Conservation (phyloP, 2,797 vertebrate genomes). For the Scolopax rusticola region DNA sequence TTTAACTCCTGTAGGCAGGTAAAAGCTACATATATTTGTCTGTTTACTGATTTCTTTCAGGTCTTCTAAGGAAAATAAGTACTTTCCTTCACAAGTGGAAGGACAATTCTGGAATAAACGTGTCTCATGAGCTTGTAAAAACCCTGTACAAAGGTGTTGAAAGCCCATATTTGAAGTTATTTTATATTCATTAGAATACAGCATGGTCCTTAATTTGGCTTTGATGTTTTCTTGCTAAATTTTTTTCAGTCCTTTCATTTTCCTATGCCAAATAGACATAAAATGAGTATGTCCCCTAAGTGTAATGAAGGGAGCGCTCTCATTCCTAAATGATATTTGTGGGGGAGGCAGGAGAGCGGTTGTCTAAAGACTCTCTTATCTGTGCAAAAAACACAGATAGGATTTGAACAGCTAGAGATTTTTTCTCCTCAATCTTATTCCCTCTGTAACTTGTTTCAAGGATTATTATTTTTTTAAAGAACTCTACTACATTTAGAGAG, state of each 20-base stretch:
- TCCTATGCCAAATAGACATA: conserved; percentile 42
- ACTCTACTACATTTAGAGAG: background rate
- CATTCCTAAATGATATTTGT: background rate
- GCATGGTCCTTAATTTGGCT: background rate
- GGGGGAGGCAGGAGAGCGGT: background rate
- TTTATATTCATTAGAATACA: conserved; percentile 4
- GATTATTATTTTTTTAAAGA: background rate
- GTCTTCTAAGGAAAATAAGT: background rate
- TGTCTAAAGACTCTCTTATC: background rate
- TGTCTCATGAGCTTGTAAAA: conserved; percentile 31
- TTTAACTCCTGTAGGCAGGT: background rate
- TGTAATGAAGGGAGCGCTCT: conserved; percentile 38
- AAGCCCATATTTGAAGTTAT: background rate
- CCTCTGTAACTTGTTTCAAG: background rate
- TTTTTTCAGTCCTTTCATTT: conserved; percentile 64
- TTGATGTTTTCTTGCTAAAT: conserved; percentile 49
- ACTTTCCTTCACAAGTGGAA: background rate
- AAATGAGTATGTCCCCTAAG: conserved; percentile 22
- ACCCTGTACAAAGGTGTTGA: background rate
- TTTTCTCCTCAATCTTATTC: background rate
- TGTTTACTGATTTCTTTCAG: background rate
- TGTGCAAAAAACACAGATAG: background rate
- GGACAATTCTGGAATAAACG: background rate
- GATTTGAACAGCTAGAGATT: background rate
- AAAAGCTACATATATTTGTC: background rate